A percentile compares a stretch with the other conserved stretches of the same genome.
These are phyloP conservation scores for Oxygymnocypris stewartii DNA, from an alignment of 2,113 vertebrate species.

Conservation along the genomic window DNA sequence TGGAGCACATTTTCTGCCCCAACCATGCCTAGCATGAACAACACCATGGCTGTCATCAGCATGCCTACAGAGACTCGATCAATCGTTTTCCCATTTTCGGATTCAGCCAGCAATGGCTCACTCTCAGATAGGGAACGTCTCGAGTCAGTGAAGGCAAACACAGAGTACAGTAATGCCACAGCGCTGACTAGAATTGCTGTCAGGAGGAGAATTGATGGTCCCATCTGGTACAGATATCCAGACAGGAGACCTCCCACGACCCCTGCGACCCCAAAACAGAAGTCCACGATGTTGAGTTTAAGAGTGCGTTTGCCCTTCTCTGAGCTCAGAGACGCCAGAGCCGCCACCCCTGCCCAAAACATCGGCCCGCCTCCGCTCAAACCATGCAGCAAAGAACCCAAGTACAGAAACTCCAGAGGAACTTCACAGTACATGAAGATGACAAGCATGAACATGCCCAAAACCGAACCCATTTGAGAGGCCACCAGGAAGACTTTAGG, in stretches of 20 bases:
- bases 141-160: conserved; percentile 54
- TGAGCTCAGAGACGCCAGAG: conserved; percentile 55
- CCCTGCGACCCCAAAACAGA: conserved; percentile 59
- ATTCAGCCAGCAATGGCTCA: background rate
- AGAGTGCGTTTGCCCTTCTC: conserved; percentile 55
- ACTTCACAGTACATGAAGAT: conserved; percentile 52
- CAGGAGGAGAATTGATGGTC: conserved; percentile 48
- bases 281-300: conserved; percentile 60
- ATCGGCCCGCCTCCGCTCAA: conserved; percentile 58
- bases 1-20: conserved; percentile 60
- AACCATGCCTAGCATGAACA: conserved; percentile 60
- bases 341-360: conserved; percentile 61
- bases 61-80: conserved; percentile 39
- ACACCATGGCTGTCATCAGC: conserved; percentile 54
- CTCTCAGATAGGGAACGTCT: background rate
- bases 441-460: conserved; percentile 58
- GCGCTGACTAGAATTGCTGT: conserved; percentile 46
- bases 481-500: conserved; percentile 56
- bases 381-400: conserved; percentile 55
- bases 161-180: conserved; percentile 52
- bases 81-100: background rate
- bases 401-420: conserved; percentile 58
- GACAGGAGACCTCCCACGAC: conserved; percentile 58
- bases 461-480: conserved; percentile 59
- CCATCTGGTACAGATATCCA: conserved; percentile 57